Percentiles rank a stretch among this genome's conserved stretches.
These are phyloP conservation scores for Villa cingulata DNA, from an alignment of 2,888 invertebrate species.

Conservation along the genomic window DNA sequence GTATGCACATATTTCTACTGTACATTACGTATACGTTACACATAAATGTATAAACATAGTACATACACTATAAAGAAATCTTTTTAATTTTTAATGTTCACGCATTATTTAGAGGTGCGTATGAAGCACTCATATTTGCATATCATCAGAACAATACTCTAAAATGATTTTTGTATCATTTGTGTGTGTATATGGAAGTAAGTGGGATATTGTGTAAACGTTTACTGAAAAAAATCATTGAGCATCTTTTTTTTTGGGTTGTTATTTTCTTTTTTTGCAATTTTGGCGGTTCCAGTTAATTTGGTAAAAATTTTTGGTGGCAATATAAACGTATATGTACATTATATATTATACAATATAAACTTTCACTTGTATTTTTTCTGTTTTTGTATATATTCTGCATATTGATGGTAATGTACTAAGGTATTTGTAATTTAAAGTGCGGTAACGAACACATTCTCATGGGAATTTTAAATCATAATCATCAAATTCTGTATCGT, in stretches of 20 bases:
- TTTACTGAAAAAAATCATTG: neutral
- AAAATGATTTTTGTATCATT: neutral
- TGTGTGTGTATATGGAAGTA: neutral
- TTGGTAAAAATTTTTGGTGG: conserved; percentile 5
- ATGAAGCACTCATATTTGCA: neutral
- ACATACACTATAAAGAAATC: neutral
- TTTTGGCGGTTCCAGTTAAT: conserved; percentile 6
- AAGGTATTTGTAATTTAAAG: conserved; percentile 7
- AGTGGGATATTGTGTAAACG: too few species aligned
- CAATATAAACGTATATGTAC: neutral
- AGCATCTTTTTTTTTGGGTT: neutral
- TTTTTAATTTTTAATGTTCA: neutral
- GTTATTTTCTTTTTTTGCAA: neutral
- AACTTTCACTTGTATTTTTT: too few species aligned
- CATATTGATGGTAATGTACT: conserved; percentile 6
- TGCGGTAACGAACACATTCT: conserved; percentile 2
- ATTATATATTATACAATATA: too few species aligned
- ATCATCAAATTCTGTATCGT: too few species aligned
- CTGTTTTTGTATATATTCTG: neutral
- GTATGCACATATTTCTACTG: neutral
- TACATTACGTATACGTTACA: too few species aligned
- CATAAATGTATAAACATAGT: too few species aligned
- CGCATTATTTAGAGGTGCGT: neutral
- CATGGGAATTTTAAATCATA: conserved; percentile 10
- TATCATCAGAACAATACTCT: neutral